phyloP scores from a whole-genome alignment of 2,888 invertebrate species.

The Cheilosia grossa region DNA sequence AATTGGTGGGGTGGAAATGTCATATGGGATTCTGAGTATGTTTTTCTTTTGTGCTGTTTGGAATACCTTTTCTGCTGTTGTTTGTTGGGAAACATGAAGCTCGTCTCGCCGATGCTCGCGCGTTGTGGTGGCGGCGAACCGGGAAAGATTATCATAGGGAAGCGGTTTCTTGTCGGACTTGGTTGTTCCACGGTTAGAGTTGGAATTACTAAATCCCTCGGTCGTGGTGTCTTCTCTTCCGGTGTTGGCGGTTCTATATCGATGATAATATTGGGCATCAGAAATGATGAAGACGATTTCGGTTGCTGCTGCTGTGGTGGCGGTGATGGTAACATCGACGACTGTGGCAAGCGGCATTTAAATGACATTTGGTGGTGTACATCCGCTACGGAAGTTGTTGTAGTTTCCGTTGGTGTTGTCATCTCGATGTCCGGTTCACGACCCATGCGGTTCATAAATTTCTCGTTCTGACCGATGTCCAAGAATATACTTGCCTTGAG shows the following conservation, averaged over 20 bases:
- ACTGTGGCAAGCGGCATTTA: constrained; percentile 51
- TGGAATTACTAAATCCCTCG: constrained; percentile 86
- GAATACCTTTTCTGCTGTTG: constrained; percentile 84
- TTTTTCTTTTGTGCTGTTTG: constrained; percentile 27
- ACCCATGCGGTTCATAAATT: constrained; percentile 62
- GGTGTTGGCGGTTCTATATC: constrained; percentile 80
- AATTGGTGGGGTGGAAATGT: constrained; percentile 57
- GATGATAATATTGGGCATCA: constrained; percentile 78
- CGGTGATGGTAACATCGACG: constrained; percentile 59
- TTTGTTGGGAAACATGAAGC: constrained; percentile 82
- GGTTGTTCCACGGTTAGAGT: constrained; percentile 87
- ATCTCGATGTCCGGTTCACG: constrained; percentile 77
- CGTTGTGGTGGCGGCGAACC: constrained; percentile 86
- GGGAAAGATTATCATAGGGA: constrained; percentile 83
- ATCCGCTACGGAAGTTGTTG: constrained; percentile 77
- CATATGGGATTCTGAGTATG: constrained; percentile 54
- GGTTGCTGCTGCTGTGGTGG: constrained; percentile 36
- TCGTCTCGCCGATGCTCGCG: constrained; percentile 81
- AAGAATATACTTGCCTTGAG: constrained; percentile 72
- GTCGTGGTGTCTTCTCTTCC: constrained; percentile 79
- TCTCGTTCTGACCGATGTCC: constrained; percentile 70
- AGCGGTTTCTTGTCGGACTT: constrained; percentile 86
- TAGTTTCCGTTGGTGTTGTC: constrained; percentile 76
- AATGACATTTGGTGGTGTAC: constrained; percentile 72
- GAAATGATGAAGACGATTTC: constrained; percentile 37